Percentiles rank a stretch among this genome's conserved stretches.
Conservation (phyloP, 2,797 vertebrate species). For the Brotula barbata region DNA sequence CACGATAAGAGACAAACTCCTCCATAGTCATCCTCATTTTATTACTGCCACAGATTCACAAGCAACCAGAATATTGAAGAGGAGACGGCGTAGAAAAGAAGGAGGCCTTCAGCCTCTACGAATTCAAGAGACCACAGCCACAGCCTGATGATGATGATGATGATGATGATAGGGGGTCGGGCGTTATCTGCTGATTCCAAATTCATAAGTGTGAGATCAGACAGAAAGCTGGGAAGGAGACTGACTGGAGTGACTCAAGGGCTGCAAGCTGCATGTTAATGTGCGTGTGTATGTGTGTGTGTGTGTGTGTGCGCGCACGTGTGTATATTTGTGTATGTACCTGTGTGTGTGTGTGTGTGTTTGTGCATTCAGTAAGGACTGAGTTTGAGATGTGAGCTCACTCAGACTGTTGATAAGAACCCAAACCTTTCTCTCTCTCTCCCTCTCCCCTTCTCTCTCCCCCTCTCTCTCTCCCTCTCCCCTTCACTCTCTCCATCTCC, state of each 20-base stretch:
- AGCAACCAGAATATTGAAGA: no score
- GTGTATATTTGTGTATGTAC: background rate
- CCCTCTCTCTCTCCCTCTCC: conserved; percentile 3
- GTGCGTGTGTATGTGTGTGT: conserved; percentile 21
- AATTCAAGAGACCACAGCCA: no score
- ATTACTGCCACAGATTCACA: no score
- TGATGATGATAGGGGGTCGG: conserved; percentile 71
- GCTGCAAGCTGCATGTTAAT: conserved; percentile 67
- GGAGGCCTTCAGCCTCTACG: no score
- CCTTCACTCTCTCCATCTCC: no score
- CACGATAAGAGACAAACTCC: no score
- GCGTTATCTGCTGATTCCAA: conserved; percentile 77
- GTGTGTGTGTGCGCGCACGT: background rate
- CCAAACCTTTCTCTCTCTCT: background rate
- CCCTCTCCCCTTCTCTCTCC: background rate
- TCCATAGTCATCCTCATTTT: no score
- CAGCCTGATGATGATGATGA: no score
- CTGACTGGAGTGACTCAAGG: conserved; percentile 69
- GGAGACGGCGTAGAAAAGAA: no score
- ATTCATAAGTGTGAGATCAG: conserved; percentile 79
- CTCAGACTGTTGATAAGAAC: conserved; percentile 52
- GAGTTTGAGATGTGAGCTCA: conserved; percentile 52
- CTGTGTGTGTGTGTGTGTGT: background rate
- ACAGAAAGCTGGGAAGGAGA: conserved; percentile 67
- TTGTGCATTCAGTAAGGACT: conserved; percentile 45